Evolutionary conservation across 2,888 invertebrate species (phyloP), one percentile per base, ranked within the genome.

Genomic region (Caenorhabditis uteleia): DNA sequence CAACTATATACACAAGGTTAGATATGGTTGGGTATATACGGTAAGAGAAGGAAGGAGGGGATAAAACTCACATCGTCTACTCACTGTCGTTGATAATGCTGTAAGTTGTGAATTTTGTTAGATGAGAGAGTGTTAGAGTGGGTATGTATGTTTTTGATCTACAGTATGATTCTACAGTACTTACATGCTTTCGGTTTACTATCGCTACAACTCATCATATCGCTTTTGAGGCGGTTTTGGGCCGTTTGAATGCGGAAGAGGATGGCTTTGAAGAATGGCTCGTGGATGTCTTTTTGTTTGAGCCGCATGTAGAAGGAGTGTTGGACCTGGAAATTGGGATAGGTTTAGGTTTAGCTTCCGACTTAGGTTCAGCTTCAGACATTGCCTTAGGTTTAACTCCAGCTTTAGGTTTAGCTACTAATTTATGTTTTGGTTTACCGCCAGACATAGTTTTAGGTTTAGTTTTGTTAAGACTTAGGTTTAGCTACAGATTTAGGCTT

Each of bases 301-400:
- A 83, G 66, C 4, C 78, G 68, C 44, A 74, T 60, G 54, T 82
- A 82, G 68, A 83, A 83, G 6, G 82, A 77, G 60, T 75, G 69
- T 75, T 83, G 82, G 14, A 80, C 77, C 75, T 79, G 49, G 25
- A 66, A 50, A 45, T 20, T 12, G 18, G 20, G 20, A 25, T n/a
- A n/a, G n/a, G n/a, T n/a, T n/a, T n/a, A n/a, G n/a, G n/a, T n/a
- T n/a, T n/a, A n/a, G n/a, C n/a, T n/a, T n/a, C n/a, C n/a, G n/a
- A n/a, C n/a, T n/a, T n/a, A n/a, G n/a, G n/a, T n/a, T n/a, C n/a
- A n/a, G n/a, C n/a, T n/a, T n/a, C n/a, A n/a, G n/a, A n/a, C n/a
- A n/a, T n/a, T n/a, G n/a, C n/a, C n/a, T n/a, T 18, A 7, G 16
- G 34, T 10, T 20, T 18, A 16, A 3, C 38, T 29, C 31, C 31